phyloP scores from a whole-genome alignment of 2,888 invertebrate genomes.

The Eupithecia dodoneata region DNA sequence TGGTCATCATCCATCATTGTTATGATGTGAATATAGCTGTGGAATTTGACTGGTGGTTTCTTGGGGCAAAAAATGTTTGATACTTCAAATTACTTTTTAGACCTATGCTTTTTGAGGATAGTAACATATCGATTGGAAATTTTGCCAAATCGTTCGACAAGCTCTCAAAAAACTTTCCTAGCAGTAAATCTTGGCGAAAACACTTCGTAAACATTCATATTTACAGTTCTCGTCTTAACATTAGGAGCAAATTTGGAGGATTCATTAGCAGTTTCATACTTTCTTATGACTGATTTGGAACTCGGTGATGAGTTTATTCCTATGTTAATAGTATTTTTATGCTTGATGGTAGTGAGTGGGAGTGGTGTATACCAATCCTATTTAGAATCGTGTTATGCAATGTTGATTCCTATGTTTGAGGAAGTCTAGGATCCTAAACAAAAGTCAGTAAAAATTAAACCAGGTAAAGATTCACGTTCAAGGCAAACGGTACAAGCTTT shows the following conservation, averaged over 20 bases:
- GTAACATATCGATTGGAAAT: not conserved
- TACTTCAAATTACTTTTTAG: not conserved
- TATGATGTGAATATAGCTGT: slow-evolving; percentile 2
- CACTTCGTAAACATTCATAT: slow-evolving; percentile 18
- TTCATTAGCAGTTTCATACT: slow-evolving; percentile 47
- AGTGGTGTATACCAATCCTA: not conserved
- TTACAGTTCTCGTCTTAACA: slow-evolving; percentile 40
- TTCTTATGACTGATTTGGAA: slow-evolving; percentile 52
- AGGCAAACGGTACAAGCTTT: not conserved
- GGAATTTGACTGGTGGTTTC: not conserved
- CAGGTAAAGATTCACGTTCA: too few relatives aligned
- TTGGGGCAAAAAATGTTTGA: not conserved
- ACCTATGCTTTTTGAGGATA: not conserved
- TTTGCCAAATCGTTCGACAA: slow-evolving; percentile 7
- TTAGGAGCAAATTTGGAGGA: slow-evolving; percentile 42
- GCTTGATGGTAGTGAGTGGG: slow-evolving; percentile 25
- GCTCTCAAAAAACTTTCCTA: slow-evolving; percentile 10
- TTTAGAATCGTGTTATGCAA: slow-evolving; percentile 12
- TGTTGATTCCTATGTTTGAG: not conserved
- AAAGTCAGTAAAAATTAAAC: not conserved
- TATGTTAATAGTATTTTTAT: slow-evolving; percentile 26
- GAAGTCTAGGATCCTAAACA: not conserved
- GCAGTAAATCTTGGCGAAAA: slow-evolving; percentile 17
- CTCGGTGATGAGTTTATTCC: slow-evolving; percentile 28
- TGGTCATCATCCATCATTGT: slow-evolving; percentile 42